Conservation (phyloP, 2,797 vertebrate genomes). For the Lepus oiostolus region DNA sequence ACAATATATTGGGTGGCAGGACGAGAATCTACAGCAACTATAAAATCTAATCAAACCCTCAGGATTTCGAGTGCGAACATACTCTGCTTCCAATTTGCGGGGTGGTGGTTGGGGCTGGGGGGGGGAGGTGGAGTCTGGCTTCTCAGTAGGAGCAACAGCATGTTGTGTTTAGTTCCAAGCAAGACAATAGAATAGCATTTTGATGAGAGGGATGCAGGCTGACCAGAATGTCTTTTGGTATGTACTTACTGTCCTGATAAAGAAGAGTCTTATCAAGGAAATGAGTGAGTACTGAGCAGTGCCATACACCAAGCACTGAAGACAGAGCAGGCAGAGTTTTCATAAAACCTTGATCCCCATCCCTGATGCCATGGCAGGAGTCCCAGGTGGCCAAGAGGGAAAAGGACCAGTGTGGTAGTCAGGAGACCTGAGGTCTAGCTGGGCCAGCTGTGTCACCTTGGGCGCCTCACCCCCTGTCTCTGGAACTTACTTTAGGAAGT, state of each 20-base stretch:
- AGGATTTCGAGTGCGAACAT: conserved; percentile 59
- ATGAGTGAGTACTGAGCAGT: background rate
- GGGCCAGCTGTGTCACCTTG: background rate
- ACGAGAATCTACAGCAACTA: conserved; percentile 56
- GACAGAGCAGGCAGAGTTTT: conserved; percentile 2
- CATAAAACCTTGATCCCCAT: background rate
- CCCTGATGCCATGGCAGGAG: background rate
- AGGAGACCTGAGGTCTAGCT: background rate
- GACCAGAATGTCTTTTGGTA: conserved; percentile 1
- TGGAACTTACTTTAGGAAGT: conserved; percentile 45
- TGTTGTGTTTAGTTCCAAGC: conserved; percentile 16
- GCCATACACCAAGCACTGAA: background rate
- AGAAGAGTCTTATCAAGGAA: background rate
- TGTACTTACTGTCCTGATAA: background rate
- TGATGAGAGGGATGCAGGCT: conserved; percentile 23
- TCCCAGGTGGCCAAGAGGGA: background rate
- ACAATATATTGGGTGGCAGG: conserved; percentile 53
- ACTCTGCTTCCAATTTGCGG: conserved; percentile 19
- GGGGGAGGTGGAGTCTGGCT: background rate
- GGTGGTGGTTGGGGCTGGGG: too few relatives aligned
- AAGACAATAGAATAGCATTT: conserved; percentile 55
- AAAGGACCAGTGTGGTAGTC: background rate
- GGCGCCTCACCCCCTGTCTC: conserved; percentile 4
- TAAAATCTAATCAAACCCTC: conserved; percentile 73
- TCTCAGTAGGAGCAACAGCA: conserved; percentile 23